Conservation (phyloP, 2,888 invertebrate genomes). For the Petrolisthes cinctipes region DNA sequence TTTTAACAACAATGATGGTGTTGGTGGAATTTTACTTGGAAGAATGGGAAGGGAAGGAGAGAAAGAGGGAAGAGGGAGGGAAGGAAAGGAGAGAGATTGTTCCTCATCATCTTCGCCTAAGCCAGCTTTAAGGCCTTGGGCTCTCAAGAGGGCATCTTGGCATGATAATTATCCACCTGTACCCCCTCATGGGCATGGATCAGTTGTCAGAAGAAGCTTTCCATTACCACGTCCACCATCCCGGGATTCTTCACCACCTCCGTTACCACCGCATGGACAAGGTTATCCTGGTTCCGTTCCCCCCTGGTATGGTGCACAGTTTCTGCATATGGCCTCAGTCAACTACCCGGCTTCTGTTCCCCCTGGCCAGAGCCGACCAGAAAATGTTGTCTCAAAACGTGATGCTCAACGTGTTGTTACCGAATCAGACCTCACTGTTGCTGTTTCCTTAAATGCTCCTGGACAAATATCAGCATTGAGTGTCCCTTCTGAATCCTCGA, state of each 20-base stretch:
- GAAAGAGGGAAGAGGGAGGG: background rate
- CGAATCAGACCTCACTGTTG: background rate
- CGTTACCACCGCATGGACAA: slow-evolving; percentile 37
- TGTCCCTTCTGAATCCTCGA: background rate
- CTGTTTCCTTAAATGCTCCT: background rate
- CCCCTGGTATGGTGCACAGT: slow-evolving; percentile 63
- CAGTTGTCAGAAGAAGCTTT: slow-evolving; percentile 31
- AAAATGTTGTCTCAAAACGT: slow-evolving; percentile 33
- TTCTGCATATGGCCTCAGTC: slow-evolving; percentile 25
- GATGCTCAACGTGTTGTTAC: background rate
- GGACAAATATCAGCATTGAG: background rate
- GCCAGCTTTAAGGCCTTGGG: slow-evolving; percentile 61
- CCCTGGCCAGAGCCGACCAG: slow-evolving; percentile 53
- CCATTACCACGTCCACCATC: slow-evolving; percentile 42
- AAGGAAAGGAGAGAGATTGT: background rate
- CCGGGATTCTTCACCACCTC: slow-evolving; percentile 43
- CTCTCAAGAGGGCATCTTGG: slow-evolving; percentile 63
- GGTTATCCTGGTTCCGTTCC: slow-evolving; percentile 64
- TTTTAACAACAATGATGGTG: slow-evolving; percentile 32
- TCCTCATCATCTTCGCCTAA: slow-evolving; percentile 39
- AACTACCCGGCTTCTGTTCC: slow-evolving; percentile 64
- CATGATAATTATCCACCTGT: slow-evolving; percentile 62
- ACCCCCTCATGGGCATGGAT: slow-evolving; percentile 60
- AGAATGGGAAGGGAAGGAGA: slow-evolving; percentile 11
- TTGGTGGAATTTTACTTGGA: background rate